Evolutionary conservation across 2,888 invertebrate genomes (phyloP).

Genomic region (Elmis aenea): DNA sequence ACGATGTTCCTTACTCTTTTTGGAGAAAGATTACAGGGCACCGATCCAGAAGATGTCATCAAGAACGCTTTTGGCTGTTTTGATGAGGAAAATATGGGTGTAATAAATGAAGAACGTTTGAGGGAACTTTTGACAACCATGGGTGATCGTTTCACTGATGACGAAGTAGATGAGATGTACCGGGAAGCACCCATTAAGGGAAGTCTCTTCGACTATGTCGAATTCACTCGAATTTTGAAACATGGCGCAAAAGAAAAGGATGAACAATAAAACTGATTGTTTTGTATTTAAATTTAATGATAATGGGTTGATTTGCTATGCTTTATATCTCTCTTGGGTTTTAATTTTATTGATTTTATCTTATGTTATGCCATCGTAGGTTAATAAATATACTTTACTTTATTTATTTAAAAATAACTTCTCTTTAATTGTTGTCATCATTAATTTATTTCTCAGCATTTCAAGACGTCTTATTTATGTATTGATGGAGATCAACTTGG

Average conservation of each 20-base stretch:
- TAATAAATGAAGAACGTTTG: constrained; percentile 89
- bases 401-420: no score
- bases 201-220: constrained; percentile 93
- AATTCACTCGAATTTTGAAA: constrained; percentile 97
- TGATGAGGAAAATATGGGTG: constrained; percentile 93
- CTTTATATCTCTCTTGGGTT: no score
- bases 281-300: no score
- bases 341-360: no score
- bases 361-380: no score
- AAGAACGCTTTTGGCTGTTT: constrained; percentile 99
- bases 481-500: no score
- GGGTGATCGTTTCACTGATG: constrained; percentile 96
- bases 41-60: constrained; percentile 98
- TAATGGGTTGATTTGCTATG: no score
- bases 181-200: constrained; percentile 96
- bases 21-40: constrained; percentile 96
- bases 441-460: no score
- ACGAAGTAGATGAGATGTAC: constrained; percentile 98
- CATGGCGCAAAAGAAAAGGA: constrained; percentile 99
- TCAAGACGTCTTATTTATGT: no score
- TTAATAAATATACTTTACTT: no score
- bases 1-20: constrained; percentile 99
- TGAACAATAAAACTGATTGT: constrained; percentile 78
- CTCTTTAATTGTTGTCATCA: no score
- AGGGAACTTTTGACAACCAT: constrained; percentile 94